Conservation (phyloP, 2,888 invertebrate genomes). For the Microdon myrmicae region DNA sequence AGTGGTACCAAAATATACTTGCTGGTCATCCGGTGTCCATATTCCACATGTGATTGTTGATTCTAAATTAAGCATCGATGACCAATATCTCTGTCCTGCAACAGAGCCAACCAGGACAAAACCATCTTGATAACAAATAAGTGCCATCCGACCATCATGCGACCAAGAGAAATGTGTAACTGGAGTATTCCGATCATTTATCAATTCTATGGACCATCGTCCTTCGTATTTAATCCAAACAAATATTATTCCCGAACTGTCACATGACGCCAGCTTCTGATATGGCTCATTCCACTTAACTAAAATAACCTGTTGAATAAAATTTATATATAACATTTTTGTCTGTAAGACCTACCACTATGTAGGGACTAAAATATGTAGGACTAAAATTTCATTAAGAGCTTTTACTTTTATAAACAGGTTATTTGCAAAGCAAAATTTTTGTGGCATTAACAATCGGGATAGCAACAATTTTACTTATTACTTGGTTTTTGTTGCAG, state of each 20-base stretch:
- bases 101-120: slow-evolving; percentile 98
- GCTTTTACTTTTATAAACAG: too few species aligned
- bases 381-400: too few species aligned
- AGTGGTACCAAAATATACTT: slow-evolving; percentile 96
- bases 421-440: too few species aligned
- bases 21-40: slow-evolving; percentile 98
- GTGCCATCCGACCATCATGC: slow-evolving; percentile 97
- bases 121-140: slow-evolving; percentile 98
- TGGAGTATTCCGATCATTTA: slow-evolving; percentile 96
- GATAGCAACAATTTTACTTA: too few species aligned
- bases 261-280: slow-evolving; percentile 97
- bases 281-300: slow-evolving; percentile 99
- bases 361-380: background rate
- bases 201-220: slow-evolving; percentile 98
- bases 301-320: slow-evolving; percentile 77
- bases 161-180: slow-evolving; percentile 99
- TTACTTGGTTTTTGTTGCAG: too few species aligned
- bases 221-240: slow-evolving; percentile 99
- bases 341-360: background rate
- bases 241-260: slow-evolving; percentile 97
- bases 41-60: slow-evolving; percentile 95
- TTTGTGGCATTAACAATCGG: too few species aligned
- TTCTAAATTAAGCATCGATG: slow-evolving; percentile 94
- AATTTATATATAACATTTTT: background rate
- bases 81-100: slow-evolving; percentile 98